Evolutionary conservation across 1,140 invertebrate species (phyloP).

Genomic region (Sycophila sp.): DNA sequence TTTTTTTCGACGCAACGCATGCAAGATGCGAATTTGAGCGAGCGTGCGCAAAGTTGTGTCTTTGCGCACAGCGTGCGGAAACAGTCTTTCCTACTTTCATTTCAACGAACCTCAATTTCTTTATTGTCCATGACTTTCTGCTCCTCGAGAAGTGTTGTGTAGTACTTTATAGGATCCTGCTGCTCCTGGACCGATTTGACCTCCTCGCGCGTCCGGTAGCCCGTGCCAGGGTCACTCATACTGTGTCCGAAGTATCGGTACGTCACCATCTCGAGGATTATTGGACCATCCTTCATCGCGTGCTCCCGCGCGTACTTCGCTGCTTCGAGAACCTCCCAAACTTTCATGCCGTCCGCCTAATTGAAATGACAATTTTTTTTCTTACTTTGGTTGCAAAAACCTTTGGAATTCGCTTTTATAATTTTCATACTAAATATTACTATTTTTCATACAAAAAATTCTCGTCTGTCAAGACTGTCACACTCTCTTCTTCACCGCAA

Average conservation of each 20-base stretch:
- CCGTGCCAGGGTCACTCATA: conserved; percentile 70
- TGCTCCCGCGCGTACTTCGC: conserved; percentile 71
- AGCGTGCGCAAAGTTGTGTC: too few relatives aligned
- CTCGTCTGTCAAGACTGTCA: too few relatives aligned
- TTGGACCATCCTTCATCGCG: conserved; percentile 73
- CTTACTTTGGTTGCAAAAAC: conserved; percentile 5
- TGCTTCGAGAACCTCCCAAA: conserved; percentile 77
- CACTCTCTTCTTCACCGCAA: too few relatives aligned
- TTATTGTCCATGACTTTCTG: conserved; percentile 39
- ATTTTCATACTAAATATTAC: too few relatives aligned
- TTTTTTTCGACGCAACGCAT: too few relatives aligned
- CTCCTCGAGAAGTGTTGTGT: conserved; percentile 57
- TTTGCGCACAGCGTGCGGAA: too few relatives aligned
- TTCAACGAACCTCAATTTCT: conserved; percentile 41
- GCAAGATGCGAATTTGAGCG: too few relatives aligned
- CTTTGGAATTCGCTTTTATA: too few relatives aligned
- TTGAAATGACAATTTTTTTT: neutral
- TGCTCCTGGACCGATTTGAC: conserved; percentile 77
- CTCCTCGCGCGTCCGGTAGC: conserved; percentile 74
- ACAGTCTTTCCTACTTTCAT: too few relatives aligned
- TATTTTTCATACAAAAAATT: too few relatives aligned
- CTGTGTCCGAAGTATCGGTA: conserved; percentile 73
- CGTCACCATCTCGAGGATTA: conserved; percentile 74
- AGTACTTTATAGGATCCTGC: conserved; percentile 77
- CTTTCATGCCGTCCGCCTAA: conserved; percentile 82